Percentiles rank a stretch among this genome's conserved stretches.
Conservation (phyloP, 2,113 vertebrate species). For the Xyrauchen texanus region DNA sequence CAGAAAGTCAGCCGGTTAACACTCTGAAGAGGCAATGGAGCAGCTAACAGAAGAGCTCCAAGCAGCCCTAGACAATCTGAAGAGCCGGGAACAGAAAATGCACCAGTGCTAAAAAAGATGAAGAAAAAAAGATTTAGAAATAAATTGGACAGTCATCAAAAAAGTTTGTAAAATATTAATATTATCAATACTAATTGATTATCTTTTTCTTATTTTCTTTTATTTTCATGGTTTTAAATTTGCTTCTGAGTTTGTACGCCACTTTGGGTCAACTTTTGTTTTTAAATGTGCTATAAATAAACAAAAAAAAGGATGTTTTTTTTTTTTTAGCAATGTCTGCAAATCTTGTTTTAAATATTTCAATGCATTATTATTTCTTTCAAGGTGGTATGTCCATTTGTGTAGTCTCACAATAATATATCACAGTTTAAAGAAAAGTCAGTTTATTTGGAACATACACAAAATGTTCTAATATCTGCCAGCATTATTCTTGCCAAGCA, state of each 20-base stretch:
- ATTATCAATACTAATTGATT: background rate
- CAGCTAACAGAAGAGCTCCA: slow-evolving; percentile 66
- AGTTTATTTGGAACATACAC: slow-evolving; percentile 10
- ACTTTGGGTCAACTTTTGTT: too few relatives aligned
- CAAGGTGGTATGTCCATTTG: slow-evolving; percentile 9
- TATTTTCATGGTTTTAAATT: too few relatives aligned
- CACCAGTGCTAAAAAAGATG: slow-evolving; percentile 50
- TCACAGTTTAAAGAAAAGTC: slow-evolving; percentile 26
- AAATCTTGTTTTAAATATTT: background rate
- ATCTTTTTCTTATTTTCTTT: too few relatives aligned
- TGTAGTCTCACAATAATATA: slow-evolving; percentile 1
- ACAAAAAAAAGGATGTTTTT: too few relatives aligned
- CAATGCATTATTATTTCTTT: slow-evolving; percentile 7
- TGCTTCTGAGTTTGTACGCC: too few relatives aligned
- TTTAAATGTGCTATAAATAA: too few relatives aligned
- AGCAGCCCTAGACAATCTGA: slow-evolving; percentile 58
- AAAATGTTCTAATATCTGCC: slow-evolving; percentile 28
- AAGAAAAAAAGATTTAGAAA: slow-evolving; percentile 51
- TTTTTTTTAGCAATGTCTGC: background rate
- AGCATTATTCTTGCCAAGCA: slow-evolving; percentile 35
- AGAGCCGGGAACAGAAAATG: slow-evolving; percentile 58
- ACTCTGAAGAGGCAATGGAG: slow-evolving; percentile 66
- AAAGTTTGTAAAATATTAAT: slow-evolving; percentile 10
- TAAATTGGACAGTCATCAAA: slow-evolving; percentile 60
- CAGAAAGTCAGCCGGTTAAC: slow-evolving; percentile 68